Conservation (phyloP, 2,797 vertebrate species). For the Sylvilagus floridanus region DNA sequence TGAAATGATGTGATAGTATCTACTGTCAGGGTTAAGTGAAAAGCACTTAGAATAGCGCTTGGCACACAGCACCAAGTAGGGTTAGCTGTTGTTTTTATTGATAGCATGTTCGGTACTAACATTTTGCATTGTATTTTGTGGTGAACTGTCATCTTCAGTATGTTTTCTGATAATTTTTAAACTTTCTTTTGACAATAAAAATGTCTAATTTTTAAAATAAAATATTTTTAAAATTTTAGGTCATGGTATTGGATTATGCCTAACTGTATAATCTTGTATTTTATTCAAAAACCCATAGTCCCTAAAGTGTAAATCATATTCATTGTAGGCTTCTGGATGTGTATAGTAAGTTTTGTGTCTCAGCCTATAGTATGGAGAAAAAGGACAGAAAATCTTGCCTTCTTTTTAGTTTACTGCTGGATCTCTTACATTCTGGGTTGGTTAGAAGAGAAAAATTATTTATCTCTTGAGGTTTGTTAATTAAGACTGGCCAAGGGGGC, state of each 20-base stretch:
- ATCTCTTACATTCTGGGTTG: not conserved
- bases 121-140: not conserved
- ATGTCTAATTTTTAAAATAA: conserved; percentile 41
- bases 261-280: not conserved
- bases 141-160: not conserved
- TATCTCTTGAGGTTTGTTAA: not conserved
- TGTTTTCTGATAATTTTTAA: conserved; percentile 1
- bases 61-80: not conserved
- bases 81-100: not conserved
- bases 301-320: not conserved
- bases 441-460: not conserved
- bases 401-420: not conserved
- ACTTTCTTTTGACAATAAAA: conserved; percentile 30
- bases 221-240: not conserved
- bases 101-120: not conserved
- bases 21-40: not conserved
- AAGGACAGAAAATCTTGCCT: not conserved
- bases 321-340: not conserved
- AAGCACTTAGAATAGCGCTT: not conserved
- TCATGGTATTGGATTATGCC: not conserved
- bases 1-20: not conserved
- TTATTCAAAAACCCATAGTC: conserved; percentile 14
- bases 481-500: not conserved
- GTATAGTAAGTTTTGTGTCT: not conserved
- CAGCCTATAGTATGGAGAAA: not conserved